Evolutionary conservation across 1,140 invertebrate species (phyloP), one percentile per base, ranked within the genome.

Genomic region (Pseudomyrmex pallidus): DNA sequence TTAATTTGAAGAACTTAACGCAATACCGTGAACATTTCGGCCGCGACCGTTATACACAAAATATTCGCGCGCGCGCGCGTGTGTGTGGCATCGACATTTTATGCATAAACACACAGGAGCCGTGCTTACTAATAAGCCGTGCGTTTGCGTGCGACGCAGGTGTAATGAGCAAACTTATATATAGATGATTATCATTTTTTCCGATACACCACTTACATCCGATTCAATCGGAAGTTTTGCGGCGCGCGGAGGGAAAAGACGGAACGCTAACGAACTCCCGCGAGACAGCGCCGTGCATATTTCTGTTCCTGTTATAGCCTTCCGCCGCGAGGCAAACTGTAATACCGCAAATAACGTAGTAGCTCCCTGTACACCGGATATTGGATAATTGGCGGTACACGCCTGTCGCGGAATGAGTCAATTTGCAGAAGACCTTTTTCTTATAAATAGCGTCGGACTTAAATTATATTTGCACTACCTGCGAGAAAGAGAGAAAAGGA

Each of bases 111-210:
- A 64, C 56, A 63, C 68, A 68, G 52, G 7, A 44, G 20, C 46
- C 52, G 17, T 73, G 13, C 83, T 54, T 50, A 70, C 64, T 80
- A 80, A 72, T 80, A 80, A 80, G 76, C 64, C 12, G 64, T 20
- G 22, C 22, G 35, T 68, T 56, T 78, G 76, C 74, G 74, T 78
- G 74, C 48, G 56, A 56, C n/a, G 22, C 67, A 56, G 64, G 13
- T 86, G 78, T 85, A 78, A 83, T 68, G 85, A 86, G 82, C 68
- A 59, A 74, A 80, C 83, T 87, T 87, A 87, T 86, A 61, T 87
- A 87, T 86, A 61, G 68, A 83, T 84, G 46, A 61, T 84, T 78
- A 73, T 84, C 85, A 83, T 70, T 84, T 35, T 35, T 84, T 74
- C 52, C 76, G 54, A 80, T 80, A 70, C 5, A 35, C 76, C 50